Base-by-base conservation (phyloP, 2,113 vertebrate species). In the Jacana jacana region DNA sequence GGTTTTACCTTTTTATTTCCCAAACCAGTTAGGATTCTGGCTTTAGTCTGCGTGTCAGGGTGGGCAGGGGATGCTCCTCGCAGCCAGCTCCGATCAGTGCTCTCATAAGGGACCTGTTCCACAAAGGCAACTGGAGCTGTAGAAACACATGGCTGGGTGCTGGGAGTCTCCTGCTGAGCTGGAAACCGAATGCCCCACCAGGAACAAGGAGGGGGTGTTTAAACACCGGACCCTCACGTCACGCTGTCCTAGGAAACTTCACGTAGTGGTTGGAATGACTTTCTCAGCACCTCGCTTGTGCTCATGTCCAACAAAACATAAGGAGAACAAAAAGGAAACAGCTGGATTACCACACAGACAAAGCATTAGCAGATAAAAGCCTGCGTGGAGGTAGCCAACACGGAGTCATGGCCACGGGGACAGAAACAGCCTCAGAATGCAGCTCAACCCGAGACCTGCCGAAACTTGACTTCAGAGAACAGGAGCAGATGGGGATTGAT, bases 231-330 rank as follows among this genome's bases (percentile, higher is more conserved):
- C 10, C 30, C 27, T 42, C 84, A n/a, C 6, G 1, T 39, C 57
- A 4, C 1, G 22, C 64, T 65, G 64, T 25, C 65, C 55, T 8
- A 51, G 76, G 44, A 46, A 76, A 33, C 64, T 22, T 37, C 79
- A n/a, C 13, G 6, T 16, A 13, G 14, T 0, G 0, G 3, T 1
- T 42, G 65, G 81, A 60, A 81, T 1, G 16, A 23, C 31, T 71
- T 71, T 39, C 76, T 28, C 40, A 75, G 60, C 0, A 1, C 52
- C 76, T 70, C 16, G 1, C 35, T 25, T 6, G 49, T 0, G 4
- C 58, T 82, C 24, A 2, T 44, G 60, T 77, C 68, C 91, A 91
- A 30, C 66, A 69, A 83, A 89, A 54, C 61, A 77, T 5, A 55
- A 0, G 20, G 71, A 66, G n/a, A 80, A 52, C 75, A 57, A 64